Percentiles rank a stretch among this genome's conserved stretches.
Evolutionary conservation across 2,113 vertebrate species (phyloP).

Genomic region (Crocuta crocuta): DNA sequence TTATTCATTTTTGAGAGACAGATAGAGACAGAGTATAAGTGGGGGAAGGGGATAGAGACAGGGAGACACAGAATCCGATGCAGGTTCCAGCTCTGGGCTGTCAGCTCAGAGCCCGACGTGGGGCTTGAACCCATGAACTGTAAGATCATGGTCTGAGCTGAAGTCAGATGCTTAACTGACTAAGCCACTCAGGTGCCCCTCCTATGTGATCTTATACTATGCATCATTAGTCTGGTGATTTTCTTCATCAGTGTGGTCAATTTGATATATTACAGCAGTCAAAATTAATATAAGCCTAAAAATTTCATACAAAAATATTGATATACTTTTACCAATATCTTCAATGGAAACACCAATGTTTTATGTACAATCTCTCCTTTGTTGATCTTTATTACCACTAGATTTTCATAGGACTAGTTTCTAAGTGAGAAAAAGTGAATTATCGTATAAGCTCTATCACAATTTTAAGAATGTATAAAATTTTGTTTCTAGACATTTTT

Average conservation of each 20-base stretch:
- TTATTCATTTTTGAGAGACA: background rate
- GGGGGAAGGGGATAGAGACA: background rate
- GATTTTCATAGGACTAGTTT: background rate
- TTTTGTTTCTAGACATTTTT: background rate
- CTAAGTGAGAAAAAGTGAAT: background rate
- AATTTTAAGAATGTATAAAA: background rate
- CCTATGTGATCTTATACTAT: background rate
- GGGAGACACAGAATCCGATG: background rate
- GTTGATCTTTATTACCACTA: background rate
- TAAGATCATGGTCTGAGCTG: background rate
- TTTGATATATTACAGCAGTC: background rate
- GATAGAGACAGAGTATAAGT: fast-evolving
- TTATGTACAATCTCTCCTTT: background rate
- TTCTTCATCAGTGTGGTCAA: background rate
- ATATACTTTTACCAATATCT: background rate
- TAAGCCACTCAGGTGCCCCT: background rate
- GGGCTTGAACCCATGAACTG: background rate
- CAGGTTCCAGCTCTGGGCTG: background rate
- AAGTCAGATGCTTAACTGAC: background rate
- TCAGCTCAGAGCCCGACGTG: background rate
- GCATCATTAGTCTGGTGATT: background rate
- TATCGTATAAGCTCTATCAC: background rate
- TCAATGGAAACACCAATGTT: background rate
- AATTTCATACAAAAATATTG: background rate
- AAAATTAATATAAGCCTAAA: constrained; percentile 2